A percentile compares a stretch with the other conserved stretches of the same genome.
Evolutionary conservation across 1,140 invertebrate species (phyloP).

Genomic region (Philotrypesis tridentata): DNA sequence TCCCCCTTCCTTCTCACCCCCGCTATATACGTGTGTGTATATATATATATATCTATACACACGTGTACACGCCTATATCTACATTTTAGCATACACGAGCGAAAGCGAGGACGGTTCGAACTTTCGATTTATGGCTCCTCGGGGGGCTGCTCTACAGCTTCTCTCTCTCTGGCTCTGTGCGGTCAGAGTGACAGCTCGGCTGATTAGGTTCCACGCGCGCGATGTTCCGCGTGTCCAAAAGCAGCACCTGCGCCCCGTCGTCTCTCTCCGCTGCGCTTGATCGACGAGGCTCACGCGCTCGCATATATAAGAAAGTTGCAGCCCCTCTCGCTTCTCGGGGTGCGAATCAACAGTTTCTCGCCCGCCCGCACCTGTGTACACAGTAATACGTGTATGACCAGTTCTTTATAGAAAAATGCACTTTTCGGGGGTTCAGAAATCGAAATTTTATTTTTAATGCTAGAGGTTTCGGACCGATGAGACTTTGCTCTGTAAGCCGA

Average conservation of each 20-base stretch:
- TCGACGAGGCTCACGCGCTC: constrained; percentile 60
- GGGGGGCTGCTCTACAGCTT: constrained; percentile 55
- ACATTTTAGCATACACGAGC: constrained; percentile 37
- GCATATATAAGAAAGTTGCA: constrained; percentile 22
- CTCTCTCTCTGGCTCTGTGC: constrained; percentile 51
- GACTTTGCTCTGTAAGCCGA: too few relatives aligned
- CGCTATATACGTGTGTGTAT: too few relatives aligned
- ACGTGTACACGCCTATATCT: not conserved
- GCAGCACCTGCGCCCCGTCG: constrained; percentile 67
- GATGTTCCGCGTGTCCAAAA: constrained; percentile 66
- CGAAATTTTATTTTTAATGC: too few relatives aligned
- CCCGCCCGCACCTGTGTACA: too few relatives aligned
- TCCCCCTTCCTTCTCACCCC: not conserved
- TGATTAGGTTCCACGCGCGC: constrained; percentile 69
- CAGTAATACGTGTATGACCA: too few relatives aligned
- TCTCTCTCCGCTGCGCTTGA: constrained; percentile 67
- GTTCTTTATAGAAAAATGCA: too few relatives aligned
- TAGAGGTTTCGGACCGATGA: too few relatives aligned
- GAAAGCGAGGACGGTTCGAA: constrained; percentile 61
- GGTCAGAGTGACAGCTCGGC: constrained; percentile 71
- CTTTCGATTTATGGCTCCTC: constrained; percentile 71
- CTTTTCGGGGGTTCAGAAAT: too few relatives aligned
- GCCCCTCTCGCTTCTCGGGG: not conserved
- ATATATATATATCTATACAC: too few relatives aligned
- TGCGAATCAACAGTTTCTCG: not conserved